Conservation (phyloP, 92 coral and sea anemone species). For the Heliopora coerulea region DNA sequence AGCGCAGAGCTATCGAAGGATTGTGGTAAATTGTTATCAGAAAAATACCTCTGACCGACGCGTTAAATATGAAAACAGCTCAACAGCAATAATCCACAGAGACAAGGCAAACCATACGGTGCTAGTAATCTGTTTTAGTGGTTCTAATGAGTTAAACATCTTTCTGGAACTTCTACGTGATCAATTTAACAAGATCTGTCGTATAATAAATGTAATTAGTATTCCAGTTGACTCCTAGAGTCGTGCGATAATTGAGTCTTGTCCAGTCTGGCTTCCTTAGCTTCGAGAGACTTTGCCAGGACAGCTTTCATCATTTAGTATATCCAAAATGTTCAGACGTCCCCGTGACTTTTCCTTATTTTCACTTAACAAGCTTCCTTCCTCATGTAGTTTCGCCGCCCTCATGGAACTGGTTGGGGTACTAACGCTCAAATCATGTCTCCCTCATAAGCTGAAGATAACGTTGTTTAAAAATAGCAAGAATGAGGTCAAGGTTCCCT, state of each 20-base stretch:
- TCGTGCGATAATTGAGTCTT: no score
- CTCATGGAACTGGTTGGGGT: neutral
- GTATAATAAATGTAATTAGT: neutral
- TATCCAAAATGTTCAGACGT: neutral
- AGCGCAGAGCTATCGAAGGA: neutral
- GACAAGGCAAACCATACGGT: neutral
- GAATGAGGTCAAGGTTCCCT: slow-evolving; percentile 45
- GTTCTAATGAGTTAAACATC: neutral
- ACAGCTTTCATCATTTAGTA: neutral
- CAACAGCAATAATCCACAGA: no score
- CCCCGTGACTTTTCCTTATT: neutral
- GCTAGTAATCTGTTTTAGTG: neutral
- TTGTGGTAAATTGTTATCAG: no score
- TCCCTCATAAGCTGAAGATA: neutral
- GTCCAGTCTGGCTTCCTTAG: no score
- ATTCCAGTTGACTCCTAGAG: no score
- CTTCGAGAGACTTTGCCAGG: no score
- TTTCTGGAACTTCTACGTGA: neutral
- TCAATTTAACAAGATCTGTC: neutral
- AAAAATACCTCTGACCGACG: no score
- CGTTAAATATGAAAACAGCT: no score
- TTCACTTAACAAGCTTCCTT: slow-evolving; percentile 5
- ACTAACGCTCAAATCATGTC: neutral
- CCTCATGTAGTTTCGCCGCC: slow-evolving; percentile 36
- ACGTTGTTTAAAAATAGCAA: neutral